Conservation (phyloP, 2,888 invertebrate genomes). For the Siphlonurus alternatus region DNA sequence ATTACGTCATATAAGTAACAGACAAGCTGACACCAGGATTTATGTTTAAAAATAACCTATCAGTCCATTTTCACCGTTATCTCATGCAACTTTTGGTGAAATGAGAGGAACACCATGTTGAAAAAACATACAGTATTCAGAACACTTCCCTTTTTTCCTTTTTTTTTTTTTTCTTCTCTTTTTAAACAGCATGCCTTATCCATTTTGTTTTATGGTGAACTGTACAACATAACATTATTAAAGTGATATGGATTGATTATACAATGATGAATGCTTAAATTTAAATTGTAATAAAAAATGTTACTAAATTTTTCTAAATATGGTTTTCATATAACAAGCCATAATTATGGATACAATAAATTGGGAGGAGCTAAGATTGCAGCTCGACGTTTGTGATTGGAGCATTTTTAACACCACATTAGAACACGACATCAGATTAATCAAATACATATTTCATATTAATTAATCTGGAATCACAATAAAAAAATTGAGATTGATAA, state of each 20-base stretch:
- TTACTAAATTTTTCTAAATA: background rate
- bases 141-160: slow-evolving; percentile 5
- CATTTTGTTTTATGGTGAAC: background rate
- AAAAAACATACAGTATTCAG: slow-evolving; percentile 9
- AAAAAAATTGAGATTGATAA: slow-evolving; percentile 4
- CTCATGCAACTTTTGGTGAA: background rate
- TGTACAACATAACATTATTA: background rate
- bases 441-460: background rate
- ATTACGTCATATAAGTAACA: background rate
- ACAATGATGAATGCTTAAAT: background rate
- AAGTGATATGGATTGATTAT: background rate
- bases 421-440: background rate
- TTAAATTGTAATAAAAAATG: background rate
- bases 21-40: slow-evolving; percentile 8
- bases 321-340: background rate
- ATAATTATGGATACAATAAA: background rate
- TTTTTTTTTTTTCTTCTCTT: no score
- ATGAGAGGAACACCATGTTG: slow-evolving; percentile 2
- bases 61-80: slow-evolving; percentile 9
- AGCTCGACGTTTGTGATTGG: no score
- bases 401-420: no score
- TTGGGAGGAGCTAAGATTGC: background rate
- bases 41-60: slow-evolving; percentile 7
- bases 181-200: background rate
- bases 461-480: background rate